Conservation (phyloP, 2,888 invertebrate genomes). For the Athrips mouffetella region DNA sequence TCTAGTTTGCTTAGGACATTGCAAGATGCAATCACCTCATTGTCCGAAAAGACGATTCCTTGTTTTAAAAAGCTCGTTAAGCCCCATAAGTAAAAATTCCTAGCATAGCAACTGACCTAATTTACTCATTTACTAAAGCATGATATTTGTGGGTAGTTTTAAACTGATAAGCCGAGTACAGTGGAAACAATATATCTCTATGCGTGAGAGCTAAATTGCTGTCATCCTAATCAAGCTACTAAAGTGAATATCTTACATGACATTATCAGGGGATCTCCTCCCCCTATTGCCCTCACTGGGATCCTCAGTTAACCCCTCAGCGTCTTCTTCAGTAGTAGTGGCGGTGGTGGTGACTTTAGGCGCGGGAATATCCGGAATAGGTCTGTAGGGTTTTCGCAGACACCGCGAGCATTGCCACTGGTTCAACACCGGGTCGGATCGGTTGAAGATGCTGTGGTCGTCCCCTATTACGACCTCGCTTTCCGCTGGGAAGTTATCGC, state of each 20-base stretch:
- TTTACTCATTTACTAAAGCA: no score
- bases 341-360: slow-evolving; percentile 24
- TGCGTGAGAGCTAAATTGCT: no score
- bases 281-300: slow-evolving; percentile 19
- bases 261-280: not conserved
- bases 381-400: slow-evolving; percentile 26
- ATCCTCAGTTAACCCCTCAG: slow-evolving; percentile 29
- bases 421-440: slow-evolving; percentile 32
- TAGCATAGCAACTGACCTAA: no score
- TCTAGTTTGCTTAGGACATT: no score
- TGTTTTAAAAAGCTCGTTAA: no score
- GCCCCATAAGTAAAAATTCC: no score
- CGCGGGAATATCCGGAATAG: slow-evolving; percentile 17
- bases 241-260: not conserved
- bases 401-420: slow-evolving; percentile 41
- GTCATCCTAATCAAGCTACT: no score
- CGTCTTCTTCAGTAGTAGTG: slow-evolving; percentile 27
- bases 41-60: no score
- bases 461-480: slow-evolving; percentile 87
- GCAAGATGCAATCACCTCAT: no score
- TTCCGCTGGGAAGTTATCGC: slow-evolving; percentile 76
- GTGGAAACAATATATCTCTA: no score
- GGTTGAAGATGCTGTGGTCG: slow-evolving; percentile 55
- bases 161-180: no score
- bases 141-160: no score